A percentile compares a stretch with the other conserved stretches of the same genome.
These are phyloP conservation scores for Drosophila anceps DNA, from an alignment of 2,888 invertebrate genomes.

Conservation along the genomic window DNA sequence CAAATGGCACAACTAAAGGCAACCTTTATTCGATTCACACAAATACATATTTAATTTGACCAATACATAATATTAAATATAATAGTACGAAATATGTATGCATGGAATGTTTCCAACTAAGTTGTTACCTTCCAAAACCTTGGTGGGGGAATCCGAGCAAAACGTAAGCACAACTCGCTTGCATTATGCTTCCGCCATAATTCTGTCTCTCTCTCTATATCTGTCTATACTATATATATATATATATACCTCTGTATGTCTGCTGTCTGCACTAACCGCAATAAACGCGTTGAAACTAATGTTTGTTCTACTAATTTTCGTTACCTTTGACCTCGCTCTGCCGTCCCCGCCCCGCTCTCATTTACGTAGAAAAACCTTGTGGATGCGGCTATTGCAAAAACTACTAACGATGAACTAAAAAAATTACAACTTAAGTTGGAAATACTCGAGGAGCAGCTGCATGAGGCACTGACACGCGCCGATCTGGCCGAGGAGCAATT, in stretches of 20 bases:
- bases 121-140: slow-evolving; percentile 24
- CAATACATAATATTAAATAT: neutral
- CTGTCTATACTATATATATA: neutral
- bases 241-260: neutral
- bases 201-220: slow-evolving; percentile 9
- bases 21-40: slow-evolving; percentile 22
- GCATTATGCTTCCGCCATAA: slow-evolving; percentile 24
- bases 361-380: slow-evolving; percentile 86
- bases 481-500: slow-evolving; percentile 86
- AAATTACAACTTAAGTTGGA: slow-evolving; percentile 87
- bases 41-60: slow-evolving; percentile 4
- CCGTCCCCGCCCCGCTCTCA: slow-evolving; percentile 41
- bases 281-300: slow-evolving; percentile 50
- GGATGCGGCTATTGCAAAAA: slow-evolving; percentile 86
- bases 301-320: slow-evolving; percentile 82
- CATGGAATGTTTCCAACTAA: slow-evolving; percentile 52
- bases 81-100: slow-evolving; percentile 38
- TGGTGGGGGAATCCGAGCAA: slow-evolving; percentile 50
- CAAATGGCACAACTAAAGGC: slow-evolving; percentile 40
- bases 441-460: slow-evolving; percentile 87
- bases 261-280: slow-evolving; percentile 52
- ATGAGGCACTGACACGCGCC: slow-evolving; percentile 86
- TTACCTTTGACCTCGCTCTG: slow-evolving; percentile 42
- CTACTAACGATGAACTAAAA: slow-evolving; percentile 86
- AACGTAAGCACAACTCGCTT: slow-evolving; percentile 65